These are phyloP conservation scores for Drosophila navojoa DNA, from an alignment of 1,140 invertebrate genomes.

Conservation along the genomic window DNA sequence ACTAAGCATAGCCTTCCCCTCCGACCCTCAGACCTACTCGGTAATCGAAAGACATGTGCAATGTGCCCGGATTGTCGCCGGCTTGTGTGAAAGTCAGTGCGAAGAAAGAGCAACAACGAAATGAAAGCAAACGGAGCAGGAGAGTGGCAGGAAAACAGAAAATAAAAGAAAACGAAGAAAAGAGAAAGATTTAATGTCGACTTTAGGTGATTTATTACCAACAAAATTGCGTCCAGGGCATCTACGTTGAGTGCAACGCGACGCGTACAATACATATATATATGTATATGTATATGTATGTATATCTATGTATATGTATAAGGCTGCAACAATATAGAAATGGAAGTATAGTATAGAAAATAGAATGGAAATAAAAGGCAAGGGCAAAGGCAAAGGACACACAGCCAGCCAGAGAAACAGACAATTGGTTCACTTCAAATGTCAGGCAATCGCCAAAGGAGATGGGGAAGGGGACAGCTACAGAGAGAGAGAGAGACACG, in stretches of 20 bases:
- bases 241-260: constrained; percentile 63
- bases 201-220: constrained; percentile 84
- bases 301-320: too few relatives aligned
- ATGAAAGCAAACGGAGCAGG: constrained; percentile 49
- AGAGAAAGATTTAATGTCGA: constrained; percentile 83
- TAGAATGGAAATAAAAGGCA: constrained; percentile 74
- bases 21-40: constrained; percentile 14
- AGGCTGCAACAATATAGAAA: constrained; percentile 47
- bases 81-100: constrained; percentile 71
- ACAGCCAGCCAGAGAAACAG: constrained; percentile 43
- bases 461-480: constrained; percentile 13
- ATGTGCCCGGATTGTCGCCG: constrained; percentile 44
- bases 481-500: not conserved
- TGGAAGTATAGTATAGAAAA: constrained; percentile 63
- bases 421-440: constrained; percentile 73
- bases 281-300: too few relatives aligned
- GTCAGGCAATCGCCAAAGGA: constrained; percentile 27
- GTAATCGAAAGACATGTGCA: constrained; percentile 73
- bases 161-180: constrained; percentile 35
- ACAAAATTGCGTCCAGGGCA: constrained; percentile 83
- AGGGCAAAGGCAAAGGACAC: constrained; percentile 54
- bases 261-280: too few relatives aligned
- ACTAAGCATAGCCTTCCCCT: constrained; percentile 13
- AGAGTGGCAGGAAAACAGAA: constrained; percentile 44
- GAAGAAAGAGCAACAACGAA: constrained; percentile 43